Evolutionary conservation across 2,888 invertebrate species (phyloP), one percentile per base, ranked within the genome.

Genomic region (Drosophila quinaria): DNA sequence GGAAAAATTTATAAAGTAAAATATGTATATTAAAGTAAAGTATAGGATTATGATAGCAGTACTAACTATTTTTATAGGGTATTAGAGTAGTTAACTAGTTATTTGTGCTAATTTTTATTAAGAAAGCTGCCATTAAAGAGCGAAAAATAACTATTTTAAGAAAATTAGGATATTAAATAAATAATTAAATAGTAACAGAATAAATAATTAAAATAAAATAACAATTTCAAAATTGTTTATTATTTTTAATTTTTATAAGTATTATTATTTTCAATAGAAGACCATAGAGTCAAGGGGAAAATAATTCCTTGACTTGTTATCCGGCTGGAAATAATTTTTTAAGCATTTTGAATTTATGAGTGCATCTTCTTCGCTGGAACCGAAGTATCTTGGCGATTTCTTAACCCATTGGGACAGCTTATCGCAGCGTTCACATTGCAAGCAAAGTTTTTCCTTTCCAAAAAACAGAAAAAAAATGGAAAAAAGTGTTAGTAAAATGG

Each of bases 391-490:
- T 55, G 19, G 39, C 65, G 47, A 39, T 44, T 62, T 60, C 70
- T 66, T 71, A 70, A 65, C 74, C 70, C 65, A 50, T 70, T 63
- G 56, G 67, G 47, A 47, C 39, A 67, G 66, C 88, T 84, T 84
- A 84, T 84, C 88, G 64, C 52, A 44, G 17, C 60, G 42, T 46
- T 56, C 80, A 73, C 64, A 82, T 61, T 52, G 80, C 75, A 60
- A 64, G 37, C 55, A 80, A 87, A 86, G 66, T 80, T 82, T 74
- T 55, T 8, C 13, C 29, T 29, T 41, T 15, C 9, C 39, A 41
- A 46, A 44, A 29, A 42, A 29, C 59, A 54, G 55, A 59, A 42
- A 29, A 62, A 54, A 59, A 59, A 50, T 11, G 1, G n/a, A 37
- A 59, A 15, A 51, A 41, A 62, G 42, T 51, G 49, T 33, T 49